Conservation (phyloP, 2,797 vertebrate species). For the Peromyscus aztecus region DNA sequence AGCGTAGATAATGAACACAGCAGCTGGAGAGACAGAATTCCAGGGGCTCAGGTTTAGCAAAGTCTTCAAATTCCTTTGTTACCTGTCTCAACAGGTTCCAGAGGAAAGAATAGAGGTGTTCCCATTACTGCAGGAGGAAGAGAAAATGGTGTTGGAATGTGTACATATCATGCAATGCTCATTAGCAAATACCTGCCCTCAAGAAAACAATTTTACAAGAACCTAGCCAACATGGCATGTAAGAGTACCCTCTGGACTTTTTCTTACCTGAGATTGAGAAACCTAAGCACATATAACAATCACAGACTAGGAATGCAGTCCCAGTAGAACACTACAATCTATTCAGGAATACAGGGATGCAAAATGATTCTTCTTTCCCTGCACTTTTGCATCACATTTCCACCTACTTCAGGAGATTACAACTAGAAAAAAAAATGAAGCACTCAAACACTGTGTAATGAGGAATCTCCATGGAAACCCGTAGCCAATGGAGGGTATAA, state of each 20-base stretch:
- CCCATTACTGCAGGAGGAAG: neutral
- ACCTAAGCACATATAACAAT: neutral
- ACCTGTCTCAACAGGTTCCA: neutral
- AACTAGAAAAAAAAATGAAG: neutral
- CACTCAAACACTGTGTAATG: neutral
- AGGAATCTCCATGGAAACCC: neutral
- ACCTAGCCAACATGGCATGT: neutral
- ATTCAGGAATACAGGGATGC: neutral
- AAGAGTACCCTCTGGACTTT: neutral
- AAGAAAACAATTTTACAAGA: neutral
- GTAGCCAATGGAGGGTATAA: neutral
- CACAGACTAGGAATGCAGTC: neutral
- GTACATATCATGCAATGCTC: neutral
- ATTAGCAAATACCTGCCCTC: neutral
- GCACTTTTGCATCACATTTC: rapidly evolving
- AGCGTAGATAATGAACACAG: neutral
- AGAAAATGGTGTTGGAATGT: neutral
- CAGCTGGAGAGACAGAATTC: neutral
- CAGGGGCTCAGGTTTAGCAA: neutral
- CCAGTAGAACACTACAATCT: neutral
- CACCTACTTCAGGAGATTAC: neutral
- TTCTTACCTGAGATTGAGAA: neutral
- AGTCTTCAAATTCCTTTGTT: neutral
- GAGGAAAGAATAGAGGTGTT: neutral
- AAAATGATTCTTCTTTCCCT: neutral